Evolutionary conservation across 2,797 vertebrate species (phyloP).

Genomic region (Epinephelus coioides): DNA sequence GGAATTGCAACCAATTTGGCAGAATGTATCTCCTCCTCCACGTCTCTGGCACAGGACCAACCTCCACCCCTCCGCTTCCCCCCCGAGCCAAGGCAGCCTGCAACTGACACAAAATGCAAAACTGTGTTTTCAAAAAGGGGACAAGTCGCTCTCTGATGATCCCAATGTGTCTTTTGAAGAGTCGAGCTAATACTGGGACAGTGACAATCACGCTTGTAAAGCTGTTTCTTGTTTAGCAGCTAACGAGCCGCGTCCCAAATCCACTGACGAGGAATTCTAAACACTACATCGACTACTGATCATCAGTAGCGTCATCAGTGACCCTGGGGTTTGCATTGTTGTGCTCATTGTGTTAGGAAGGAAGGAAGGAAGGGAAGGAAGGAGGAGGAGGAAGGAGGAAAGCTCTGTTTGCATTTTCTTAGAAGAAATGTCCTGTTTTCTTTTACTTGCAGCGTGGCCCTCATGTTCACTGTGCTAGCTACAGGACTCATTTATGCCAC

Average conservation of each 20-base stretch:
- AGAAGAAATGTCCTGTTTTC: too few species aligned
- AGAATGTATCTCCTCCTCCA: slow-evolving; percentile 61
- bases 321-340: too few species aligned
- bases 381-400: too few species aligned
- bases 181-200: background rate
- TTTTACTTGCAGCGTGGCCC: too few species aligned
- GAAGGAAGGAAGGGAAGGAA: too few species aligned
- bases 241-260: slow-evolving; percentile 10
- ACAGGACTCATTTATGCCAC: too few species aligned
- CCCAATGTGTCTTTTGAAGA: slow-evolving; percentile 20
- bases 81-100: slow-evolving; percentile 26
- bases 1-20: slow-evolving; percentile 74
- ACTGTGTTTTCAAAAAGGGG: slow-evolving; percentile 30
- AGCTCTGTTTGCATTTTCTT: too few species aligned
- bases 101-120: slow-evolving; percentile 42
- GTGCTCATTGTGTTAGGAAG: too few species aligned
- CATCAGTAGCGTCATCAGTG: too few species aligned
- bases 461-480: too few species aligned
- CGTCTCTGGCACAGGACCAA: slow-evolving; percentile 62
- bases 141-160: slow-evolving; percentile 22
- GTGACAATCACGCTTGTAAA: background rate
- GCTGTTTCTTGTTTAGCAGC: background rate
- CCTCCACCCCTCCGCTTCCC: slow-evolving; percentile 20
- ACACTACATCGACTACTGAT: background rate
- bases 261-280: background rate